Evolutionary conservation across 2,113 vertebrate species (phyloP).

Genomic region (Tetrao urogallus): DNA sequence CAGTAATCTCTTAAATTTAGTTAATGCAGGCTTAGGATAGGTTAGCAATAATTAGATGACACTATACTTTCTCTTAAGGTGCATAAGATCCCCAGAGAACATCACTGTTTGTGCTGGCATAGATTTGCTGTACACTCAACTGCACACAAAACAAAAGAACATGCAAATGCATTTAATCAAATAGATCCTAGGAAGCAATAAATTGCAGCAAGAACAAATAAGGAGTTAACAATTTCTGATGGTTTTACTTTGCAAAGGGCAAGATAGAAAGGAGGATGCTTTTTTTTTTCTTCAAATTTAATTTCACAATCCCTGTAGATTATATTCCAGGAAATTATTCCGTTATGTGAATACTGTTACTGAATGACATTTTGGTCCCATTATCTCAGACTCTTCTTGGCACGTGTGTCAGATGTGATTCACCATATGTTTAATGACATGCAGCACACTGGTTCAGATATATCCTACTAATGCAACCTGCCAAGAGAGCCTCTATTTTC

Average conservation of each 20-base stretch:
- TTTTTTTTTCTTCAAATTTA: neutral
- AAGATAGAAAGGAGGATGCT: neutral
- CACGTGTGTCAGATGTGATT: constrained; percentile 33
- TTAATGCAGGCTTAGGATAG: neutral
- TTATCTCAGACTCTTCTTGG: constrained; percentile 39
- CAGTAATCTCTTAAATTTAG: neutral
- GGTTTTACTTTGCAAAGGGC: neutral
- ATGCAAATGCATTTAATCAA: neutral
- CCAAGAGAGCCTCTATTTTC: constrained; percentile 19
- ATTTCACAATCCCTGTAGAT: constrained; percentile 13
- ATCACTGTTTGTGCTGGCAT: neutral
- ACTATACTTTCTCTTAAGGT: neutral
- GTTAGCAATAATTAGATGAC: neutral
- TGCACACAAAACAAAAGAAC: neutral
- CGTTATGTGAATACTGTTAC: neutral
- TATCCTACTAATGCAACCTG: neutral
- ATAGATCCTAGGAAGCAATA: neutral
- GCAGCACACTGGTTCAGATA: constrained; percentile 19
- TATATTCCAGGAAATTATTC: constrained; percentile 44
- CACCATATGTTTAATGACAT: constrained; percentile 22
- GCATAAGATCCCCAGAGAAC: neutral
- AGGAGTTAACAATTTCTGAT: neutral
- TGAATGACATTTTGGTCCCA: constrained; percentile 53
- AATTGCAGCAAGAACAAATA: neutral
- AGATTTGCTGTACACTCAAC: neutral